Evolutionary conservation across 2,113 vertebrate species (phyloP), one percentile per base, ranked within the genome.

Genomic region (Oryzias javanicus): DNA sequence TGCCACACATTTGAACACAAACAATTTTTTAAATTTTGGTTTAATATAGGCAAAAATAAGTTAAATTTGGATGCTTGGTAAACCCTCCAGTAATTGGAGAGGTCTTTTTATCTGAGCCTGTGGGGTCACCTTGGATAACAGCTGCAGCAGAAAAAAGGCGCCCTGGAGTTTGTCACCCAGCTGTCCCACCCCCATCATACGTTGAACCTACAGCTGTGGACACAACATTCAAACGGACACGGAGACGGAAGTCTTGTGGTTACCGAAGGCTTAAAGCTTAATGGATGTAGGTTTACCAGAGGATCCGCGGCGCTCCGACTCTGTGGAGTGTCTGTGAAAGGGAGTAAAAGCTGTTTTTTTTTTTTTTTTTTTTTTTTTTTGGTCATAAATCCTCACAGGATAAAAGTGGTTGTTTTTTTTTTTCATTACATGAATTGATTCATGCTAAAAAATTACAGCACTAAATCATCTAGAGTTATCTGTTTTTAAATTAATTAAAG

Each of bases 111-210:
- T 64, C 60, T 1, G 14, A 5, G 55, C 46, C 27, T 57, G 56
- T 52, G 4, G 35, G 57, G 70, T 76, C 69, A 84, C 65, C 71
- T 80, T 60, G 55, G 8, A 59, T 14, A 14, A 67, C 79, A 86
- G 79, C 81, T 81, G 76, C 81, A 72, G 76, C 49, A 55, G 54
- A 51, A 44, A 51, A 44, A 48, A 1, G 47, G 22, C 71, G 67
- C 65, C 64, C 73, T 60, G 66, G 15, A 75, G 60, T 25, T 15
- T 13, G 6, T 60, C 65, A 42, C 19, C 50, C 76, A 66, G 68
- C 79, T 86, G 79, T 75, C 60, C 29, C 0, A 4, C 25, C n/a
- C 20, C 49, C 55, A 7, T 81, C 70, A 40, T 24, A 16, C 45
- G 14, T 42, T n/a, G 48, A 60, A 13, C 48, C 22, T 64, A 55